Base-by-base conservation (phyloP, 2,113 vertebrate species). In the Pseudorectes ferrugineus region DNA sequence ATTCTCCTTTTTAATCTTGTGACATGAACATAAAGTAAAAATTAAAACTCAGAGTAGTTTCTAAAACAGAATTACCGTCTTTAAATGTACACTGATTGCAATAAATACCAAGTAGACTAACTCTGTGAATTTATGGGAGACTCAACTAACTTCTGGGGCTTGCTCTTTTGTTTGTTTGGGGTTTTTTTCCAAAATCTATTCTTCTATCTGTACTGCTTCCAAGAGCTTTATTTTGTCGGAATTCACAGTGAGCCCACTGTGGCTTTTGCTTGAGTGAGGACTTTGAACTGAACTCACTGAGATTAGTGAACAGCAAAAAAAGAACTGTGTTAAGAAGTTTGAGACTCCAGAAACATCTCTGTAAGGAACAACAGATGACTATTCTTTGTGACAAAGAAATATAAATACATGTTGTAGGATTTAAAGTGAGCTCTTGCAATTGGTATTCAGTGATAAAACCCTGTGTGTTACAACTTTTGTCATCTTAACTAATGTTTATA, bases 401-500 rank as follows among this genome's bases (percentile, higher is more conserved):
- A 67, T 36, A 84, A 86, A 80, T 83, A 46, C 29, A n/a, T n/a
- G 14, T 38, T 92, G 11, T 45, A 63, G 51, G 42, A 84, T 81
- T 74, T 72, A 57, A 95, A 86, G 22, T 63, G 58, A 96, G 26
- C 54, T 93, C 51, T 83, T 92, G 46, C 52, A 76, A 31, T 81
- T 92, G n/a, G 35, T 74, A 75, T 79, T 85, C 38, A 35, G 23
- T 81, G 68, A 84, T 59, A 86, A 75, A 94, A 26, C 20, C 24
- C 22, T 61, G 11, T 6, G 2, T 73, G 43, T 88, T 94, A 76
- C 14, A 29, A 73, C 62, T 85, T 89, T 74, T 85, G 12, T 79
- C 55, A 49, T 95, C 77, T 70, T 73, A 81, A 91, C 35, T 76
- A 81, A 92, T 67, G 42, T 93, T 91, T 91, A 81, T 87, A 75